A percentile compares a stretch with the other conserved stretches of the same genome.
Evolutionary conservation across 2,888 invertebrate genomes (phyloP).

Genomic region (Alentia gelatinosa): DNA sequence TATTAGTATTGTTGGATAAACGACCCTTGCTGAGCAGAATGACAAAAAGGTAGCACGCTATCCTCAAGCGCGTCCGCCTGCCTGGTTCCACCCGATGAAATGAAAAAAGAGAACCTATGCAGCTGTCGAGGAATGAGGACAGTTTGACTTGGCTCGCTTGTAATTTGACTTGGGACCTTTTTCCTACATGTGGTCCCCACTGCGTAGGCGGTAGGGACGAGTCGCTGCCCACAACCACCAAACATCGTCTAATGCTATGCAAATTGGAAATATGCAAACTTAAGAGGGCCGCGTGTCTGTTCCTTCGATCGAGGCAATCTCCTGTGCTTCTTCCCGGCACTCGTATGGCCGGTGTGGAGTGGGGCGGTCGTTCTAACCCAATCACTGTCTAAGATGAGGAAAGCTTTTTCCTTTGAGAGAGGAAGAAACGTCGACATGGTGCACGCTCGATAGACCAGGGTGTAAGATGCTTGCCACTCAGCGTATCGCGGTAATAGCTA

Average conservation of each 20-base stretch:
- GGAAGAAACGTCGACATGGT: neutral
- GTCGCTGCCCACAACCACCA: neutral
- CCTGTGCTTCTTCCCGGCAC: neutral
- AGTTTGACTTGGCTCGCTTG: neutral
- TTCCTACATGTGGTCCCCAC: neutral
- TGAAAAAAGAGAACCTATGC: neutral
- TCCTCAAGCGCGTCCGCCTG: neutral
- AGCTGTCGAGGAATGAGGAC: neutral
- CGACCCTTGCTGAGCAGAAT: neutral
- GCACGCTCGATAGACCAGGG: neutral
- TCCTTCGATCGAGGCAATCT: neutral
- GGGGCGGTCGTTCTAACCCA: neutral
- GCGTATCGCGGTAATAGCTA: neutral
- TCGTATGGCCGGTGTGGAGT: neutral
- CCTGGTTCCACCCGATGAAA: neutral
- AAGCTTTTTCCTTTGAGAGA: neutral
- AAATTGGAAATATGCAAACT: constrained; percentile 26
- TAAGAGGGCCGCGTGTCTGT: neutral
- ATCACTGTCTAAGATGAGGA: neutral
- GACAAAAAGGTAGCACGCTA: neutral
- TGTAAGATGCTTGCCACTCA: neutral
- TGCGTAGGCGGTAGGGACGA: neutral
- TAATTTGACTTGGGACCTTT: constrained; percentile 17
- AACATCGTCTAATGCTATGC: neutral
- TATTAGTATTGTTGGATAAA: neutral